Conservation (phyloP, 2,888 invertebrate species). For the Phlogophora meticulosa region DNA sequence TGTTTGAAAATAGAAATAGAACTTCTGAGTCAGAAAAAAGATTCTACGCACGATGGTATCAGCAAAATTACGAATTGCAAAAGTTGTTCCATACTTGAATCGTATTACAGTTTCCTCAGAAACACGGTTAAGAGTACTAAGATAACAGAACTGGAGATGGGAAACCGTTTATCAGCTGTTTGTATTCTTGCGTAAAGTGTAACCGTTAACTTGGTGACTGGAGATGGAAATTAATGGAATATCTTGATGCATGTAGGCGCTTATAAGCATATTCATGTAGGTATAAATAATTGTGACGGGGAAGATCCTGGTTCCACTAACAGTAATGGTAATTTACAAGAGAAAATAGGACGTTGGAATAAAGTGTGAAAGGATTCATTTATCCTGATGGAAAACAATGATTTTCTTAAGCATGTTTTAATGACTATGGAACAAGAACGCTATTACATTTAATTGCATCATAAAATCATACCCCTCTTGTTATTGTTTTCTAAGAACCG, state of each 20-base stretch:
- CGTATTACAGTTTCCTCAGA: conserved; percentile 25
- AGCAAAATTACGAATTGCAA: neutral
- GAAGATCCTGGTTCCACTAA: conserved; percentile 49
- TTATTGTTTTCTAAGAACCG: conserved; percentile 51
- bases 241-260: conserved; percentile 52
- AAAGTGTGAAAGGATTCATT: conserved; percentile 2
- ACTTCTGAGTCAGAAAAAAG: neutral
- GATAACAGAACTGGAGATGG: conserved; percentile 47
- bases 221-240: conserved; percentile 60
- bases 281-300: conserved; percentile 58
- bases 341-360: conserved; percentile 39
- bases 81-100: conserved; percentile 10
- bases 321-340: conserved; percentile 38
- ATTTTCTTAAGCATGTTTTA: conserved; percentile 17
- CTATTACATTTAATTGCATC: conserved; percentile 48
- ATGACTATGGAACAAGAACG: conserved; percentile 26
- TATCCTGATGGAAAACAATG: conserved; percentile 4
- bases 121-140: conserved; percentile 35
- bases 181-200: conserved; percentile 55
- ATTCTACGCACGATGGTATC: neutral
- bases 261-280: conserved; percentile 55
- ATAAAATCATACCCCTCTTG: conserved; percentile 35
- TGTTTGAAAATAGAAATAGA: neutral
- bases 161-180: conserved; percentile 57
- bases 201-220: conserved; percentile 50